Base-by-base conservation (phyloP, 2,797 vertebrate genomes). In the Cryptoprocta ferox region DNA sequence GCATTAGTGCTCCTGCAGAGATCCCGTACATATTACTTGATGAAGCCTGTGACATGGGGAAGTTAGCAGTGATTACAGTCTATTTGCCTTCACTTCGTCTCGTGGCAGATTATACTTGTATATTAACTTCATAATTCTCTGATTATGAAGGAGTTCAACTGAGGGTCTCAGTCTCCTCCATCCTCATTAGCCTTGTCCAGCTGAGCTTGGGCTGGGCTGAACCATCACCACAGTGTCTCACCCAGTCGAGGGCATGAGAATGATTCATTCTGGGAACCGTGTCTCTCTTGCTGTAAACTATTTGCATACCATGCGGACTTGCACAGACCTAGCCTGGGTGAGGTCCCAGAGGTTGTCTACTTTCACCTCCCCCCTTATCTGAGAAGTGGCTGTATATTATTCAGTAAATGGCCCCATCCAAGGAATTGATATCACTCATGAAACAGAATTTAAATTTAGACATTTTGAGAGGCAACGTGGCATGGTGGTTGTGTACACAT, bases 71-170 rank as follows among this genome's bases (percentile, higher is more conserved):
- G 50, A 81, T 96, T 96, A 90, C 53, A 89, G 68, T 87, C 71
- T 92, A 80, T 82, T 79, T 96, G 37, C 37, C 81, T 83, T 92
- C 35, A 73, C 76, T 78, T 96, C 39, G n/a, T 89, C 80, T 94
- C 90, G 66, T 70, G 92, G 68, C n/a, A 92, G 92, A 50, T 97
- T 85, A 92, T 65, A 75, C n/a, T 92, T 96, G 91, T 91, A 82
- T 92, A 92, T 81, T 90, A 91, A 68, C 59, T 92, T 92, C 61
- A 42, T 92, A 96, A 91, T 94, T 96, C 71, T 92, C 80, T 89
- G 94, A 94, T 96, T 82, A 89, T 73, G n/a, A 65, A 85, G 19
- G 81, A 92, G 71, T 95, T 95, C 95, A 81, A 4, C 71, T 61
- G 50, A 97, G 84, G 88, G 91, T 88, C 78, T 82, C 12, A 13